These are phyloP conservation scores for Periplaneta americana DNA, from an alignment of 1,140 invertebrate species.

Conservation along the genomic window DNA sequence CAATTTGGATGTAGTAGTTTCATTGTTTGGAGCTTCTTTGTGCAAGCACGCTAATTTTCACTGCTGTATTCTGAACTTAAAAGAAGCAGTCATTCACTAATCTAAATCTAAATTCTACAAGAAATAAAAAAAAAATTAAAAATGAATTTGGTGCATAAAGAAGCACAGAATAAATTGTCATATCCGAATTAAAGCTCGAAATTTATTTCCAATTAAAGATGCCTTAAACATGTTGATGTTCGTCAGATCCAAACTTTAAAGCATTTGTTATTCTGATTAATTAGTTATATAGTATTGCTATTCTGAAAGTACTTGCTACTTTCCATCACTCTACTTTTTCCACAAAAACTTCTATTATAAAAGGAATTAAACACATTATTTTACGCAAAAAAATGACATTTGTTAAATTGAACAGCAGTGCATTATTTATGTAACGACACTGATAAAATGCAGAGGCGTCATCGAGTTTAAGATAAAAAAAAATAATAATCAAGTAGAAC, in stretches of 20 bases:
- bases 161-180: background rate
- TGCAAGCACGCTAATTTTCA: background rate
- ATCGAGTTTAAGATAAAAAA: no score
- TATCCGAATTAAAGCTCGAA: background rate
- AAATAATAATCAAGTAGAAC: no score
- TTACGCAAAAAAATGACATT: no score
- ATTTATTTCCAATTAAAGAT: background rate
- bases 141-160: background rate
- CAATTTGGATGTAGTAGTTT: background rate
- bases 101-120: background rate
- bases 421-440: no score
- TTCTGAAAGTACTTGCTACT: background rate
- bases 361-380: no score
- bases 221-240: background rate
- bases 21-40: no score
- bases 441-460: no score
- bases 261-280: background rate
- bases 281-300: background rate
- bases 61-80: background rate
- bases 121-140: background rate
- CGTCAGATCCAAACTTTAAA: background rate
- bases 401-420: no score
- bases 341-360: no score
- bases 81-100: background rate
- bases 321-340: no score